Conservation (phyloP, 2,113 vertebrate genomes). For the Gambusia affinis region DNA sequence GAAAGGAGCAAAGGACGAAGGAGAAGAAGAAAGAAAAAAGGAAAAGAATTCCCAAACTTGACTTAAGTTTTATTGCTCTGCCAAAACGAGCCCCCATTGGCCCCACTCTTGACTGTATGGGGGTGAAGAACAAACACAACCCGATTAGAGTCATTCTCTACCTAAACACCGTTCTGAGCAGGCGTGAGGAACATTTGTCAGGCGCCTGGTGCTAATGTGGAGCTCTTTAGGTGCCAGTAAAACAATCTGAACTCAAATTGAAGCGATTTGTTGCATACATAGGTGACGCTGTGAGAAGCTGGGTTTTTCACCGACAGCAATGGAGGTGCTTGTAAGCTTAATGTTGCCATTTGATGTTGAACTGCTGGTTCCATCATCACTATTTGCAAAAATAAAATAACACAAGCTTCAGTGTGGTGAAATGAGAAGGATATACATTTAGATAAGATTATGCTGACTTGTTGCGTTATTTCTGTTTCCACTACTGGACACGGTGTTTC, state of each 20-base stretch:
- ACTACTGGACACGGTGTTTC: too few relatives aligned
- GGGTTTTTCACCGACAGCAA: background rate
- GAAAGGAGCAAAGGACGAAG: background rate
- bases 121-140: conserved; percentile 60
- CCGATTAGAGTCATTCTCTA: conserved; percentile 31
- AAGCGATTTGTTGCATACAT: conserved; percentile 33
- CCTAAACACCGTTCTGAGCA: conserved; percentile 31
- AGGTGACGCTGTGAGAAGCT: conserved; percentile 17
- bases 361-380: conserved; percentile 26
- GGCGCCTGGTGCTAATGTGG: conserved; percentile 49
- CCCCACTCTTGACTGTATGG: conserved; percentile 56
- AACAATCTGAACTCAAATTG: conserved; percentile 41
- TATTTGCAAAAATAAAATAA: background rate
- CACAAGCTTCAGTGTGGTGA: background rate
- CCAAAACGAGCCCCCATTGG: conserved; percentile 44
- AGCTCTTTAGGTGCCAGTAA: conserved; percentile 44
- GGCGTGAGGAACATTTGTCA: conserved; percentile 48
- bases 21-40: conserved; percentile 6
- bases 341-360: conserved; percentile 24
- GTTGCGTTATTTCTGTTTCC: too few relatives aligned
- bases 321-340: background rate
- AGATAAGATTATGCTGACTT: too few relatives aligned
- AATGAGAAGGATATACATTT: background rate
- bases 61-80: conserved; percentile 48
- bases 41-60: conserved; percentile 14